Evolutionary conservation across 2,113 vertebrate genomes (phyloP).

Genomic region (Kryptolebias marmoratus): DNA sequence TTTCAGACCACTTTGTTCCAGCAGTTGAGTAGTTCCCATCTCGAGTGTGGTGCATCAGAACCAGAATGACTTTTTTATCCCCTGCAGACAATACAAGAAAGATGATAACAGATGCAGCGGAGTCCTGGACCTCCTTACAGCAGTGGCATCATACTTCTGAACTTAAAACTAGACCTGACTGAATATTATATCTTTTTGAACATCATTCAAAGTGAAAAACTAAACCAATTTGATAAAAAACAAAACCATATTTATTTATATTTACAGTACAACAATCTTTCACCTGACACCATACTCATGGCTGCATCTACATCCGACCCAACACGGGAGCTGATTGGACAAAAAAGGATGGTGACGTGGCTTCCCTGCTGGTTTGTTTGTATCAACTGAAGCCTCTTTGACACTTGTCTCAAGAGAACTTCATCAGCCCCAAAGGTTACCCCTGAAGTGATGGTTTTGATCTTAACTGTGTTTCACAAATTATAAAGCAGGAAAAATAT

Average conservation of each 20-base stretch:
- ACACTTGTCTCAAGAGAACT: not conserved
- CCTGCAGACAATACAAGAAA: not conserved
- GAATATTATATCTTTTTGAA: not conserved
- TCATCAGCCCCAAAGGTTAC: not conserved
- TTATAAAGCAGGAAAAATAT: no score
- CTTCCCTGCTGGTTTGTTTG: not conserved
- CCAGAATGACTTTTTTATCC: not conserved
- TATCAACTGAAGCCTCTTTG: not conserved
- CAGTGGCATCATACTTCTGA: no score
- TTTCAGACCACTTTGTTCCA: not conserved
- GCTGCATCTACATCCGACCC: not conserved
- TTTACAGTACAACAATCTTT: no score
- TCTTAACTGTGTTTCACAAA: no score
- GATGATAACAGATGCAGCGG: not conserved
- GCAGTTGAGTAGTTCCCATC: not conserved
- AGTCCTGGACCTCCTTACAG: not conserved
- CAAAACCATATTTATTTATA: not conserved
- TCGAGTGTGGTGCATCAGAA: constrained; percentile 7
- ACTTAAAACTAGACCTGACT: no score
- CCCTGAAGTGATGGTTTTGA: not conserved
- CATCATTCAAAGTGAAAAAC: not conserved
- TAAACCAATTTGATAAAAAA: no score
- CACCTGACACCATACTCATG: not conserved
- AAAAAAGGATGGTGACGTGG: not conserved
- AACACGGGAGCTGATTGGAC: not conserved